Conservation (phyloP, 2,888 invertebrate species). For the Spialia ferax region DNA sequence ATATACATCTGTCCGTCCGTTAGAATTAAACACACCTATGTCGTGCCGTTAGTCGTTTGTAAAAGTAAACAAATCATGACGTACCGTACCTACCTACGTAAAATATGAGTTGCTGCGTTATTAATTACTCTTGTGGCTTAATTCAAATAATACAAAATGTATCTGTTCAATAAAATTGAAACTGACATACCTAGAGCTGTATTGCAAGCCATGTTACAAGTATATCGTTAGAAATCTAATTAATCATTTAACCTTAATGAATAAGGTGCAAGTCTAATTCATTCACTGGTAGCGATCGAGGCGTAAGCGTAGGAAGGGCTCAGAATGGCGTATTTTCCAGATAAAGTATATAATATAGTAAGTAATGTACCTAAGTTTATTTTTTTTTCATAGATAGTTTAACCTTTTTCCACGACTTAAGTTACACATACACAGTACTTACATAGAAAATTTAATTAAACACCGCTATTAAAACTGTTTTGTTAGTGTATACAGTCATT, state of each 20-base stretch:
- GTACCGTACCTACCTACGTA: background rate
- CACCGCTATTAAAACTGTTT: conserved; percentile 19
- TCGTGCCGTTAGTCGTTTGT: conserved; percentile 8
- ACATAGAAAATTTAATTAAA: background rate
- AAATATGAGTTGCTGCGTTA: conserved; percentile 14
- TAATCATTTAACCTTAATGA: conserved; percentile 15
- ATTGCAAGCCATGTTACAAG: conserved; percentile 22
- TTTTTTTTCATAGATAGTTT: background rate
- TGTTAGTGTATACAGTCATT: conserved; percentile 36
- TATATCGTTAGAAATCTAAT: conserved; percentile 25
- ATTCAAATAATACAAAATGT: conserved; percentile 12
- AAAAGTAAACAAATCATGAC: conserved; percentile 33
- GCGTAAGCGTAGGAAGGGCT: background rate
- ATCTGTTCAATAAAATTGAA: conserved; percentile 17
- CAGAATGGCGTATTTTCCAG: background rate
- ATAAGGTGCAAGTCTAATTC: background rate
- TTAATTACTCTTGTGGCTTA: conserved; percentile 6
- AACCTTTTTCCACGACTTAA: background rate
- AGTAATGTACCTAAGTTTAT: no score
- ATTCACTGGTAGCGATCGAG: background rate
- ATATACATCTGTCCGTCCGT: conserved; percentile 29
- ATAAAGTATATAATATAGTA: no score
- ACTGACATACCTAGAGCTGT: conserved; percentile 31
- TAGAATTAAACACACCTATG: background rate
- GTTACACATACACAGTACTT: background rate